Conservation (phyloP, 1,140 invertebrate species). For the Lucilia sericata region DNA sequence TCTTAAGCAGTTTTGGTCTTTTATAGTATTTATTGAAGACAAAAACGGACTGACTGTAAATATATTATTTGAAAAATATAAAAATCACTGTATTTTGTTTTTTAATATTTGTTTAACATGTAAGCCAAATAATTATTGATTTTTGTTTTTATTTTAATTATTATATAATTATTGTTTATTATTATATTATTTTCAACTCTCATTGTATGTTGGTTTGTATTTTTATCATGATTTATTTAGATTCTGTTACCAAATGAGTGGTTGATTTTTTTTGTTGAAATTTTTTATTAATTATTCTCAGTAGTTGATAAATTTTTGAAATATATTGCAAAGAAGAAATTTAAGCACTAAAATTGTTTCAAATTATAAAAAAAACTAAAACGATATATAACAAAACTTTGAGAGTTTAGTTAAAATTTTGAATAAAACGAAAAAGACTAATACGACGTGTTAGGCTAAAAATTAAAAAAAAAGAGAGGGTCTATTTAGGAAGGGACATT, state of each 20-base stretch:
- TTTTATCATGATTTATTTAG: constrained; percentile 13
- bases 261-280: not conserved
- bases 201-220: constrained; percentile 1
- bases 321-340: not conserved
- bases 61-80: not conserved
- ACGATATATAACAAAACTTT: not conserved
- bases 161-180: constrained; percentile 37
- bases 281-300: not conserved
- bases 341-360: not conserved
- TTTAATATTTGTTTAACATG: constrained; percentile 37
- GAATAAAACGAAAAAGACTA: not conserved
- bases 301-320: not conserved
- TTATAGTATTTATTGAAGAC: constrained; percentile 17
- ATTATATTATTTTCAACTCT: constrained; percentile 28
- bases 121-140: constrained; percentile 41
- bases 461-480: not conserved
- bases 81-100: not conserved
- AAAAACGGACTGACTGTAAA: not conserved
- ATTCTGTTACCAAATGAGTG: not conserved
- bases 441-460: constrained; percentile 10
- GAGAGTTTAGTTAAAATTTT: constrained; percentile 14
- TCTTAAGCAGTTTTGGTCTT: too few relatives aligned
- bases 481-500: not conserved
- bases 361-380: not conserved
- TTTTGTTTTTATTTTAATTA: constrained; percentile 22